phyloP scores from a whole-genome alignment of 2,797 vertebrate genomes.

The Myiotriccus ornatus region DNA sequence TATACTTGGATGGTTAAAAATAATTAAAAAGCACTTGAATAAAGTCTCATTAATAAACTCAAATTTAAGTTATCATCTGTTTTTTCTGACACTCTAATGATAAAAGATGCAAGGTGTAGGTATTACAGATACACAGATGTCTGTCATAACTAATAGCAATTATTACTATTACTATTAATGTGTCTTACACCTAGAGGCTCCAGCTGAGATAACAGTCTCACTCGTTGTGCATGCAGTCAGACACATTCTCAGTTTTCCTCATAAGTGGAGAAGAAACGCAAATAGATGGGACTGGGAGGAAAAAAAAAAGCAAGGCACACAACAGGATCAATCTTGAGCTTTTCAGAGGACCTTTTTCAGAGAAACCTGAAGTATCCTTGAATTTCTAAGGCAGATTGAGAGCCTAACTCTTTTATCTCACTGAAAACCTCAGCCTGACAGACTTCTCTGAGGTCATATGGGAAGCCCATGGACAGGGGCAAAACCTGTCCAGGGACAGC shows the following conservation, averaged over 20 bases:
- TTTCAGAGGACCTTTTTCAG: neutral
- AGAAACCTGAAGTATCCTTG: neutral
- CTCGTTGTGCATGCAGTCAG: neutral
- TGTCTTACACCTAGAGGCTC: neutral
- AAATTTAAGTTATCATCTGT: neutral
- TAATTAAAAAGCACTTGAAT: neutral
- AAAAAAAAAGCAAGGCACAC: neutral
- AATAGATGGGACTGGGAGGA: neutral
- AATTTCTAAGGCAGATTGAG: neutral
- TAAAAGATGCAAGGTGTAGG: neutral
- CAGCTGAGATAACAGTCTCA: neutral
- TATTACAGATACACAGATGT: neutral
- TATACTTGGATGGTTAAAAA: neutral
- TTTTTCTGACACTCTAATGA: neutral
- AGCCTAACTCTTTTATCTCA: neutral
- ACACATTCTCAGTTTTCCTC: neutral
- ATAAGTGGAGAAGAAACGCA: neutral
- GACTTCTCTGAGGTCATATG: rapidly evolving
- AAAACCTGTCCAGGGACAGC: neutral
- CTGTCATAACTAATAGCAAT: neutral
- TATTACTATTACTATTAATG: neutral
- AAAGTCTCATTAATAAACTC: neutral
- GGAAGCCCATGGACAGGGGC: neutral
- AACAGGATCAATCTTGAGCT: neutral
- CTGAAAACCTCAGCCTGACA: neutral